Percentiles rank a stretch among this genome's conserved stretches.
These are phyloP conservation scores for Ditylenchus weischeri DNA, from an alignment of 2,888 invertebrate genomes.

Conservation along the genomic window DNA sequence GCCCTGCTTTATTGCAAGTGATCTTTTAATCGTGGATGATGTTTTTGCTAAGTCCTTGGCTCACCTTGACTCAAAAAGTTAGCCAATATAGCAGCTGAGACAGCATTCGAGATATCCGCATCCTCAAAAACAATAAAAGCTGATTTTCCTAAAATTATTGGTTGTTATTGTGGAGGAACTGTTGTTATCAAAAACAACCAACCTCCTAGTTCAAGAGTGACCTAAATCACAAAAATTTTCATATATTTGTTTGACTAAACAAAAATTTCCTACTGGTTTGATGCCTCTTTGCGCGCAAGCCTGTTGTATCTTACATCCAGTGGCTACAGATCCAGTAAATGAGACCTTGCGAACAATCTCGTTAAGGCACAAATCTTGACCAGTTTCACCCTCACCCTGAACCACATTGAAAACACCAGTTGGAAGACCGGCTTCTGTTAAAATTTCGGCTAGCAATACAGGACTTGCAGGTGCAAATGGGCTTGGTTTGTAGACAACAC, in stretches of 20 bases:
- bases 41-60: slow-evolving; percentile 35
- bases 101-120: slow-evolving; percentile 63
- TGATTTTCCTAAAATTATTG: slow-evolving; percentile 60
- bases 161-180: too few relatives aligned
- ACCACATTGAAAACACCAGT: slow-evolving; percentile 64
- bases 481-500: slow-evolving; percentile 66
- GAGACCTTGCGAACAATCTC: slow-evolving; percentile 63
- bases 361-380: slow-evolving; percentile 61
- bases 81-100: slow-evolving; percentile 65
- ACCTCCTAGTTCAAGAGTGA: slow-evolving; percentile 65
- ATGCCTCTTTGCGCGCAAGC: slow-evolving; percentile 60
- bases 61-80: slow-evolving; percentile 66
- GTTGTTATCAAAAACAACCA: too few relatives aligned
- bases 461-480: slow-evolving; percentile 65
- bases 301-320: slow-evolving; percentile 60
- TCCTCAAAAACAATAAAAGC: slow-evolving; percentile 65
- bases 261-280: slow-evolving; percentile 49
- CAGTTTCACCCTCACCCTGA: slow-evolving; percentile 64
- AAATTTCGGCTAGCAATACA: slow-evolving; percentile 64
- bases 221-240: slow-evolving; percentile 22
- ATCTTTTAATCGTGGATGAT: background rate
- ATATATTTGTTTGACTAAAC: slow-evolving; percentile 1
- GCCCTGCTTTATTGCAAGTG: too few relatives aligned
- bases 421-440: slow-evolving; percentile 64
- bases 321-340: slow-evolving; percentile 64